Evolutionary conservation across 2,113 vertebrate species (phyloP), one percentile per base, ranked within the genome.

Genomic region (Nannobrachium achirus): DNA sequence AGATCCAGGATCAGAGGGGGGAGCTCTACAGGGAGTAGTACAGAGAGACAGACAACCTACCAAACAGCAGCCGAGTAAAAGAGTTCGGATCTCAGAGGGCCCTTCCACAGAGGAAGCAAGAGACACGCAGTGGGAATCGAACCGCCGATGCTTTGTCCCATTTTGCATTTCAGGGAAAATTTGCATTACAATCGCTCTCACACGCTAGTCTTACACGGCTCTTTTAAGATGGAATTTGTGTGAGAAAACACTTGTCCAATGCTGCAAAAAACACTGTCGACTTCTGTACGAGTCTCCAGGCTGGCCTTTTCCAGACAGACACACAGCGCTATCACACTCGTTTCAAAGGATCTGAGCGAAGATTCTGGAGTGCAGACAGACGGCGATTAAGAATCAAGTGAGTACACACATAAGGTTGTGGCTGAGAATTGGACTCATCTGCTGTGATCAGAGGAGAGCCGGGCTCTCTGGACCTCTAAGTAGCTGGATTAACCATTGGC

Each of bases 401-500:
- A 66, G 65, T 56, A 58, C 73, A 80, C n/a, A 49, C 64, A 66
- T 25, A 44, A 8, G 46, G 75, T 41, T 41, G n/a, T n/a, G 58
- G 72, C 66, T 56, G 75, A 76, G 69, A 84, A 74, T 75, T 63
- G 70, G 74, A 80, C 73, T 79, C 72, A 73, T 84, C 64, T 78
- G 88, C 33, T 64, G 73, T 77, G 79, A 87, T 89, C 86, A 85
- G 84, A 83, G 69, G 65, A 63, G 69, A 66, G 79, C 74, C 76
- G 80, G 70, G 75, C 56, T 81, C 66, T 53, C 72, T 16, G 18
- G 73, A 79, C 82, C 77, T 86, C 60, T 75, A 76, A 88, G 79
- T 75, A 79, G 78, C 84, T 78, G 86, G 84, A 90, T 89, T 90
- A 90, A 86, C 77, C 80, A 66, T 73, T 69, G 81, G 74, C 82